A percentile compares a stretch with the other conserved stretches of the same genome.
phyloP scores from a whole-genome alignment of 2,888 invertebrate genomes.

The Aproaerema taeniolella region DNA sequence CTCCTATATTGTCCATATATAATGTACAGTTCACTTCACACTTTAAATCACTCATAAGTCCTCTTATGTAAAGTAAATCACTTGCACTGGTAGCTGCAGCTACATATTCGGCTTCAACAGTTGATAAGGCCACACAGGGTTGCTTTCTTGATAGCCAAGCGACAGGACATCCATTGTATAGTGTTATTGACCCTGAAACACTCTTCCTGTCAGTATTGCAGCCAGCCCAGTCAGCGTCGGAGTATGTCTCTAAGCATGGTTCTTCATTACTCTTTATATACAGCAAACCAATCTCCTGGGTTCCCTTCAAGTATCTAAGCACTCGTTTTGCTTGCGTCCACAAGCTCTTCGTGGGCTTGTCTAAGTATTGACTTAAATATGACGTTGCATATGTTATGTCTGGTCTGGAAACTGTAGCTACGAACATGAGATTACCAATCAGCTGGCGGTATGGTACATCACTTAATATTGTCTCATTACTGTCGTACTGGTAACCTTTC shows the following conservation, averaged over 20 bases:
- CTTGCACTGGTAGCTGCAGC: constrained; percentile 4
- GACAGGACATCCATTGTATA: constrained; percentile 3
- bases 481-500: constrained; percentile 2
- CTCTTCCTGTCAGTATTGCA: too few species aligned
- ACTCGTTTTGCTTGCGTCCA: constrained; percentile 10
- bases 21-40: not conserved
- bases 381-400: constrained; percentile 8
- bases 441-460: constrained; percentile 8
- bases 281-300: too few species aligned
- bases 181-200: constrained; percentile 6
- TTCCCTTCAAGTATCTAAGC: constrained; percentile 4
- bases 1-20: constrained; percentile 3
- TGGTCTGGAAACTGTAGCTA: constrained; percentile 6
- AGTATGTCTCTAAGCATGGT: constrained; percentile 1
- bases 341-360: constrained; percentile 3
- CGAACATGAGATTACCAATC: constrained; percentile 10
- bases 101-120: constrained; percentile 13
- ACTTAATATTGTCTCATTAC: not conserved
- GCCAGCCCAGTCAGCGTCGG: too few species aligned
- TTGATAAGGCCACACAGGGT: constrained; percentile 11
- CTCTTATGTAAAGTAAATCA: constrained; percentile 4
- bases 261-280: not conserved
- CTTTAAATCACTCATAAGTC: constrained; percentile 3
- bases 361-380: constrained; percentile 8
- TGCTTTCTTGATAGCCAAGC: constrained; percentile 13